These are phyloP conservation scores for Drosophila acutilabella DNA, from an alignment of 2,888 invertebrate genomes.

Conservation along the genomic window DNA sequence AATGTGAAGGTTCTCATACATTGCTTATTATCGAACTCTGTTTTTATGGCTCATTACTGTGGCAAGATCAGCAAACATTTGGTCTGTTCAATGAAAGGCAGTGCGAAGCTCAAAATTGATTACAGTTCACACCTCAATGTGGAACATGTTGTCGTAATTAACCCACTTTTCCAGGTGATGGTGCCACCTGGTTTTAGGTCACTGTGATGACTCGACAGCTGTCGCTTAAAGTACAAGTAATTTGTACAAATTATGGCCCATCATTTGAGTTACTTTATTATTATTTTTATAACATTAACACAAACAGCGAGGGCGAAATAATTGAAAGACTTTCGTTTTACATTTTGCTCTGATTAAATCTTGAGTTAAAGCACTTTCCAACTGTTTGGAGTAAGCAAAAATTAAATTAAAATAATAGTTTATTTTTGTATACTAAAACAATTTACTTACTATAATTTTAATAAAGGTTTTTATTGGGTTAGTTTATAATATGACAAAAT, in stretches of 20 bases:
- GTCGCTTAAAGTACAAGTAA: constrained; percentile 46
- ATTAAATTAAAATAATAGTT: neutral
- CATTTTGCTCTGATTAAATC: constrained; percentile 15
- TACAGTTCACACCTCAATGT: constrained; percentile 69
- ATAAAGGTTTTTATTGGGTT: no score
- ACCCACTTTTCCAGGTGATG: constrained; percentile 50
- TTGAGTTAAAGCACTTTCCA: constrained; percentile 28
- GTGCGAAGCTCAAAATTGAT: constrained; percentile 50
- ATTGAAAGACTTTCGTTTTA: constrained; percentile 36
- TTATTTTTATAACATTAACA: constrained; percentile 50
- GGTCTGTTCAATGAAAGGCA: constrained; percentile 29
- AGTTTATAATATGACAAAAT: no score
- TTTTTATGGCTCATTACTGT: constrained; percentile 6
- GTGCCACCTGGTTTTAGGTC: constrained; percentile 32
- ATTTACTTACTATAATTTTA: neutral
- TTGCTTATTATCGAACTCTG: neutral
- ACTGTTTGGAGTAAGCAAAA: constrained; percentile 5
- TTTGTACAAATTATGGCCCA: constrained; percentile 66
- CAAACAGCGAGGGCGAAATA: constrained; percentile 30
- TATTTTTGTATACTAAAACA: neutral
- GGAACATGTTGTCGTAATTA: constrained; percentile 58
- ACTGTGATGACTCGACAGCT: constrained; percentile 45
- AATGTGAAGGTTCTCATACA: constrained; percentile 5
- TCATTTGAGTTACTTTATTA: constrained; percentile 60
- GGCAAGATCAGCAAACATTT: constrained; percentile 43